Base-by-base conservation (phyloP, 92 coral and sea anemone genomes). In the Meandrina meandrites region DNA sequence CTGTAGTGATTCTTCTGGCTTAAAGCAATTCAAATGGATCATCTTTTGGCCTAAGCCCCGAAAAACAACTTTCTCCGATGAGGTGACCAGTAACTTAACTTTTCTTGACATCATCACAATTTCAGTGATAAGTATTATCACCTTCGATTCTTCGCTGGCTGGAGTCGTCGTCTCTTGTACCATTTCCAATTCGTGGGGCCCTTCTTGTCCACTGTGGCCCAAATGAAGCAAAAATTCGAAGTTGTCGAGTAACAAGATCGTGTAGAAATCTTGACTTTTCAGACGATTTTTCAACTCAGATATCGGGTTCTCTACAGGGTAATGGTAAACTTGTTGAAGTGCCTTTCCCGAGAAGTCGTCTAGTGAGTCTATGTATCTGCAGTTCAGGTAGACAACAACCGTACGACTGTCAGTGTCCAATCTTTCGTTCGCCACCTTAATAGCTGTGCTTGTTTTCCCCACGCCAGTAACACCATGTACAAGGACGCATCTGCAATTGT, bases 361-460 rank as follows among this genome's bases (percentile, higher is more conserved):
- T 18, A 82, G n/a, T 13, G 92, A 82, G 1, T 66, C 13, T 5
- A 88, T 69, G 27, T 81, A 86, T 58, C 90, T 87, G 7, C 90
- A 85, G 2, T 89, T 88, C 12, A 85, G n/a, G n/a, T n/a, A n/a
- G n/a, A n/a, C n/a, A n/a, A n/a, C n/a, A n/a, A n/a, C 21, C 13
- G 19, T 77, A n/a, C 37, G 78, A 13, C 57, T 40, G 24, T 85
- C 81, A 32, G 79, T 10, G 68, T n/a, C 19, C 24, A 27, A 36
- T 67, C 82, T 68, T 15, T 85, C 76, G 82, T 86, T 83, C 2
- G 88, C 90, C 57, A 78, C 90, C 21, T 85, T 83, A 32, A 86
- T 86, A 17, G 88, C 92, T 36, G 81, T 60, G 4, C 88, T 36
- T 5, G 92, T 88, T 71, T 91, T 91, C 0, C 94, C 94, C 18